These are phyloP conservation scores for Amblyjoppa fuscipennis DNA, from an alignment of 2,888 invertebrate species.

Conservation along the genomic window DNA sequence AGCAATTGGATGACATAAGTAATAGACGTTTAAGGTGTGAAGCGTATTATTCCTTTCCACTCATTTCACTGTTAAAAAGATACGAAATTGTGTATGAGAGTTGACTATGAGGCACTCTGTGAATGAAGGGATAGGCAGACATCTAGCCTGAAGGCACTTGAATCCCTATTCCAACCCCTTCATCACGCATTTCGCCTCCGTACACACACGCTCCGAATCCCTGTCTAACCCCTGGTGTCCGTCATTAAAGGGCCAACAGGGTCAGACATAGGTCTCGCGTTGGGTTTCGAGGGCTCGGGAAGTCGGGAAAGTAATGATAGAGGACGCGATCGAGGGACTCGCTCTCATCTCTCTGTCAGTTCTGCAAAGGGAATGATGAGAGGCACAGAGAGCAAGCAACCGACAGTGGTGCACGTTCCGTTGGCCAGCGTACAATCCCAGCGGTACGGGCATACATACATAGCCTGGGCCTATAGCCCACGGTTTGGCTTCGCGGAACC, in stretches of 20 bases:
- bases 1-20: not conserved
- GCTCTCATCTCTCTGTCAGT: constrained; percentile 7
- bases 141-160: constrained; percentile 52
- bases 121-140: constrained; percentile 27
- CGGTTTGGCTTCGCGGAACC: constrained; percentile 61
- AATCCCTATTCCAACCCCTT: constrained; percentile 36
- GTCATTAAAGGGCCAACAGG: constrained; percentile 57
- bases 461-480: constrained; percentile 23
- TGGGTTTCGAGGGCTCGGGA: constrained; percentile 47
- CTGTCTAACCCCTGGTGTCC: constrained; percentile 23
- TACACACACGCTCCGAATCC: constrained; percentile 46
- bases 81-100: not conserved
- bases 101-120: constrained; percentile 21
- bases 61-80: not conserved
- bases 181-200: constrained; percentile 3
- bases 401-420: constrained; percentile 43
- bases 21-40: constrained; percentile 9
- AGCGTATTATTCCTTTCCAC: constrained; percentile 20
- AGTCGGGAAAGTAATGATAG: constrained; percentile 59
- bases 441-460: constrained; percentile 1
- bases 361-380: constrained; percentile 19
- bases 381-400: constrained; percentile 28
- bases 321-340: constrained; percentile 31
- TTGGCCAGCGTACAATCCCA: constrained; percentile 14
- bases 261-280: constrained; percentile 35